Percentiles rank a stretch among this genome's conserved stretches.
Evolutionary conservation across 2,113 vertebrate genomes (phyloP).

Genomic region (Psittacara wagleri): DNA sequence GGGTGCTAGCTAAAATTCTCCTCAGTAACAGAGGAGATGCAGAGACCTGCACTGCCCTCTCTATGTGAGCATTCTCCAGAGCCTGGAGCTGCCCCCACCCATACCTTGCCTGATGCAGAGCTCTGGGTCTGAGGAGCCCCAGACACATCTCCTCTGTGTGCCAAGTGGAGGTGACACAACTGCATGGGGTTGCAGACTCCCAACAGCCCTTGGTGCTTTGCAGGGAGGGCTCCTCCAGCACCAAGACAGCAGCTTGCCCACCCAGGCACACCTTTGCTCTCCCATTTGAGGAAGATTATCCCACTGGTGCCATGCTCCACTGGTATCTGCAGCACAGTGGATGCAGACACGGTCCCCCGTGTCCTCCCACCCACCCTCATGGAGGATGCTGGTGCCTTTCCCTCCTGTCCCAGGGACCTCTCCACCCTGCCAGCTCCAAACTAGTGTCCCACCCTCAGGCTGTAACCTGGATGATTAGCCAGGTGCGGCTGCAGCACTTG

Average conservation of each 20-base stretch:
- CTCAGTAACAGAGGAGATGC: not conserved
- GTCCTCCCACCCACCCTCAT: not conserved
- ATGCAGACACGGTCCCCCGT: rapidly evolving
- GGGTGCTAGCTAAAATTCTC: not conserved
- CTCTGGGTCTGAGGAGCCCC: not conserved
- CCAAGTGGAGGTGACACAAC: rapidly evolving
- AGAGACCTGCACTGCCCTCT: not conserved
- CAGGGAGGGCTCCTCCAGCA: not conserved
- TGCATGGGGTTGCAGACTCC: not conserved
- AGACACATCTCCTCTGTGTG: not conserved
- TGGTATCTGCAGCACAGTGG: not conserved
- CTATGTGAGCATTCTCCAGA: not conserved
- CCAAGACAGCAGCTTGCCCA: not conserved
- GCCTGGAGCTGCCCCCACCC: not conserved
- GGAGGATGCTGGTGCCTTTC: not conserved
- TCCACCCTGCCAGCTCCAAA: not conserved
- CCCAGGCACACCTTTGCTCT: not conserved
- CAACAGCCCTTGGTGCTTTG: not conserved
- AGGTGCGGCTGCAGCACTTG: not conserved
- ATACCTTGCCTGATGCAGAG: not conserved
- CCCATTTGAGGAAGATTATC: not conserved
- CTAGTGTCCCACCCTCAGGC: not conserved
- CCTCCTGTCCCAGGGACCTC: not conserved
- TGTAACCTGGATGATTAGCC: not conserved
- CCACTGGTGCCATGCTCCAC: not conserved